These are phyloP conservation scores for Trachymyrmex septentrionalis DNA, from an alignment of 1,140 invertebrate species.

Conservation along the genomic window DNA sequence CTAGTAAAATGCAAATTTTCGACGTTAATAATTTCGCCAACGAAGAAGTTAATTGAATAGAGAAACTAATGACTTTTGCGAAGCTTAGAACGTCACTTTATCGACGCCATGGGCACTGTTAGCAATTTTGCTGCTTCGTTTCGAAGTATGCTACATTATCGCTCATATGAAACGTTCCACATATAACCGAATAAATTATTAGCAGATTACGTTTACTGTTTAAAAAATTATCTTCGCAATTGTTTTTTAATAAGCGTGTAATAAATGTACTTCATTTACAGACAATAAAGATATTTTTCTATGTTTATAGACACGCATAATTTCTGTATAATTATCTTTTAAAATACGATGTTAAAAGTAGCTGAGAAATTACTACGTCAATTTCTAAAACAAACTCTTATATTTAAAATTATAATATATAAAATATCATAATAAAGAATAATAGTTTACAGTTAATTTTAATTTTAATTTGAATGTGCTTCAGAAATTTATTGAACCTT, in stretches of 20 bases:
- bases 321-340: background rate
- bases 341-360: background rate
- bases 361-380: background rate
- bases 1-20: constrained; percentile 21
- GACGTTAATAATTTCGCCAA: constrained; percentile 26
- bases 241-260: background rate
- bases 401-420: background rate
- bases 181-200: constrained; percentile 20
- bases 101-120: background rate
- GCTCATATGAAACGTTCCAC: background rate
- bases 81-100: constrained; percentile 1
- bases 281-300: background rate
- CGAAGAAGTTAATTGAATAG: constrained; percentile 27
- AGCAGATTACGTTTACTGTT: background rate
- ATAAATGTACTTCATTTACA: background rate
- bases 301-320: background rate
- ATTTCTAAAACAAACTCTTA: background rate
- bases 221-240: background rate
- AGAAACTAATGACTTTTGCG: constrained; percentile 34
- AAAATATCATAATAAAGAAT: background rate
- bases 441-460: background rate
- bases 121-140: constrained; percentile 6
- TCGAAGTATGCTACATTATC: background rate
- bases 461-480: background rate
- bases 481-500: background rate